These are phyloP conservation scores for Lepeophtheirus nordmannii DNA, from an alignment of 2,888 invertebrate genomes.

Conservation along the genomic window DNA sequence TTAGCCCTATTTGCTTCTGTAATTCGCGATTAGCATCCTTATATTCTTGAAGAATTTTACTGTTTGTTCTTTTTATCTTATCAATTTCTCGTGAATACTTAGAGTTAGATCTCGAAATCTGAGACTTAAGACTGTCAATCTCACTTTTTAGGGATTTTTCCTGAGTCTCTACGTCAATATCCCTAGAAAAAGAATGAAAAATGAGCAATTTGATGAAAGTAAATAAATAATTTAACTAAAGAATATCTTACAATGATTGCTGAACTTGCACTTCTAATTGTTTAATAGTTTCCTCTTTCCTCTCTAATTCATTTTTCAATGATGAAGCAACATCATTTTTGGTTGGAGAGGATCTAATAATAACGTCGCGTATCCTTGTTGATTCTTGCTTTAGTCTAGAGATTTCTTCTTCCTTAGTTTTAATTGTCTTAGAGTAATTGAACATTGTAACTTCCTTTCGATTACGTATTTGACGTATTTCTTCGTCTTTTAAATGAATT, in stretches of 20 bases:
- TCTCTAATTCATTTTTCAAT: background rate
- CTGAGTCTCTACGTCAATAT: background rate
- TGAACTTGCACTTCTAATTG: background rate
- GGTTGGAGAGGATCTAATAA: conserved; percentile 11
- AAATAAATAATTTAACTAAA: background rate
- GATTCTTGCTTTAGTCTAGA: conserved; percentile 15
- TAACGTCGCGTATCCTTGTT: conserved; percentile 17
- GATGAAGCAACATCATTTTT: background rate
- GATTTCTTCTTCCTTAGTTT: conserved; percentile 20
- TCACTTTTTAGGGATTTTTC: background rate
- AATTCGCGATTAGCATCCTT: conserved; percentile 15
- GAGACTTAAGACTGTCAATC: background rate
- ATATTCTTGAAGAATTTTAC: conserved; percentile 12
- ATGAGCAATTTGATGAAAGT: background rate
- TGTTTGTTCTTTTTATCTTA: background rate
- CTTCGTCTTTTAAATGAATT: conserved; percentile 1
- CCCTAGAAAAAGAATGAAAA: background rate
- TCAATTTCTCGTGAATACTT: conserved; percentile 1
- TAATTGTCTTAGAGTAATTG: conserved; percentile 11
- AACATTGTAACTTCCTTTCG: conserved; percentile 4
- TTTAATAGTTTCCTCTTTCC: conserved; percentile 1
- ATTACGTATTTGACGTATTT: conserved; percentile 12
- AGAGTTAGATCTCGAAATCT: background rate
- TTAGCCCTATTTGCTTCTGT: background rate
- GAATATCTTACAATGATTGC: background rate